Evolutionary conservation across 2,888 invertebrate genomes (phyloP), one percentile per base, ranked within the genome.

Genomic region (Trissonchulus latispiculum): DNA sequence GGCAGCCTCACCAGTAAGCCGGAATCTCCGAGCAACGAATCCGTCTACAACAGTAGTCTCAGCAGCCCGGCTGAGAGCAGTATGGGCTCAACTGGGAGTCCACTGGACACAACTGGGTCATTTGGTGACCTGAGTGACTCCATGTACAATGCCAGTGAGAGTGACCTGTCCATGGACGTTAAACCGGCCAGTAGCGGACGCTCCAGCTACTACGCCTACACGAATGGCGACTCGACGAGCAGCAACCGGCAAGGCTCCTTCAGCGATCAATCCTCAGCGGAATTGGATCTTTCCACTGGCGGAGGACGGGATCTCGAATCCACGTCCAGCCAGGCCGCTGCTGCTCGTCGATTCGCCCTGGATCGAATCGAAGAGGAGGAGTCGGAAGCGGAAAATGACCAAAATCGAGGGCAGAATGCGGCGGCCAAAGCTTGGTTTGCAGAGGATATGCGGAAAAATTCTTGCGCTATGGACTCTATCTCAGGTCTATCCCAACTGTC

Each of bases 71-170:
- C 71, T 35, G 73, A 69, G 2, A 73, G 73, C 61, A 71, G 69
- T 32, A 29, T 72, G 15, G 59, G 62, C 23, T 67, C 67, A 3
- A 36, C 28, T 37, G 70, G 71, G 33, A 72, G 72, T n/a, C 74
- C 74, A 2, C 28, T 74, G 35, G 74, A 74, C 71, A 71, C 74
- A 29, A 73, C 71, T 23, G 72, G 72, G 1, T 72, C 74, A 29
- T 28, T 69, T 64, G 71, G 64, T 28, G 74, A 74, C 3, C 33
- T 74, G n/a, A 72, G 71, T 59, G 74, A 74, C 66, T 62, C 64
- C 32, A 35, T 74, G 15, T 74, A 74, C 35, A 72, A 59, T 33
- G 74, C 74, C 36, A 74, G 74, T 59, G 74, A 74, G 32, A 74
- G 74, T 32, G 74, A 74, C 32, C 2, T 37, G 1, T 71, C 71